phyloP scores from a whole-genome alignment of 2,113 vertebrate species.

The Silurus glanis region DNA sequence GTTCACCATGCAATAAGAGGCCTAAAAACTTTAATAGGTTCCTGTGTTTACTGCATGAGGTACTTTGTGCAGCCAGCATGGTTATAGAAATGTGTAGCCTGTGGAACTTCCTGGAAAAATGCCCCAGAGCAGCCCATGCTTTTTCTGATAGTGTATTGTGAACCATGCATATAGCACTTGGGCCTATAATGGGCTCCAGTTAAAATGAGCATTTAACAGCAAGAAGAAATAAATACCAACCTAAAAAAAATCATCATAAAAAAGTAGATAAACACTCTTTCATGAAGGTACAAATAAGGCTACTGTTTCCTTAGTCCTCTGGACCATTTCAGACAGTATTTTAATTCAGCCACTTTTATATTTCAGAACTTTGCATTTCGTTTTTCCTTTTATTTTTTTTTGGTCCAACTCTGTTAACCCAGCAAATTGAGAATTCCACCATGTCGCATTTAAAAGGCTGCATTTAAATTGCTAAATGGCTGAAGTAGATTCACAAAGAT shows the following conservation, averaged over 20 bases:
- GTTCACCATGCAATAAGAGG: constrained; percentile 29
- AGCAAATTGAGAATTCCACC: background rate
- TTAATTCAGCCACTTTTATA: constrained; percentile 7
- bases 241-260: constrained; percentile 4
- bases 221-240: constrained; percentile 17
- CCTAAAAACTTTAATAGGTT: constrained; percentile 14
- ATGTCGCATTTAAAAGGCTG: background rate
- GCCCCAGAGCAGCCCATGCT: background rate
- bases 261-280: background rate
- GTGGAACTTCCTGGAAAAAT: constrained; percentile 41
- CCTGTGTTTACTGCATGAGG: constrained; percentile 41
- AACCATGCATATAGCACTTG: constrained; percentile 55
- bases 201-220: constrained; percentile 31
- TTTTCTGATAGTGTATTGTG: constrained; percentile 47
- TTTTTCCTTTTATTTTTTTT: background rate
- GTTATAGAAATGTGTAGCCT: constrained; percentile 35
- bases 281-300: background rate
- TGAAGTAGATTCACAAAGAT: constrained; percentile 12
- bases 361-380: background rate
- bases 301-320: background rate
- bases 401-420: background rate
- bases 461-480: constrained; percentile 17
- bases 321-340: background rate
- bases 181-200: constrained; percentile 59
- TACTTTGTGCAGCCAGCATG: constrained; percentile 38